Evolutionary conservation across 2,113 vertebrate species (phyloP).

Genomic region (Pangasianodon gigas): DNA sequence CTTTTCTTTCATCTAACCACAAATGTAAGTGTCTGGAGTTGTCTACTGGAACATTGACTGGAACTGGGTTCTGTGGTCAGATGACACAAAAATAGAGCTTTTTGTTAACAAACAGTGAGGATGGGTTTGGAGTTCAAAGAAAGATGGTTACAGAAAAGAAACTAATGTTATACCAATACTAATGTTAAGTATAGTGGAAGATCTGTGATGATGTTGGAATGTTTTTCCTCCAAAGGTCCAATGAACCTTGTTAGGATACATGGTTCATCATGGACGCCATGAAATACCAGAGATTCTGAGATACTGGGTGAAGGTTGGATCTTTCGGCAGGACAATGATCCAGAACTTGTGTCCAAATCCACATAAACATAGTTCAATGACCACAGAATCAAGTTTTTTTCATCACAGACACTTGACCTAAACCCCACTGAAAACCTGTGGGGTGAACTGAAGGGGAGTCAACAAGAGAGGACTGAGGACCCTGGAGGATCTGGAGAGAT

Average conservation of each 20-base stretch:
- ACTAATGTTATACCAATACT: not conserved
- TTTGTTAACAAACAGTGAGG: not conserved
- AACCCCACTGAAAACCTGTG: not conserved
- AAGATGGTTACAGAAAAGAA: not conserved
- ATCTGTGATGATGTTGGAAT: not conserved
- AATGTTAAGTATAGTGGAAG: not conserved
- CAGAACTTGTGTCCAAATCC: not conserved
- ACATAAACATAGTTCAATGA: not conserved
- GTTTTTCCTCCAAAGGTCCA: not conserved
- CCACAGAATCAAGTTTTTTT: not conserved
- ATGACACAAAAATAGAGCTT: not conserved
- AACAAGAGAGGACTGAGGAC: not conserved
- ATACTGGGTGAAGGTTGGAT: not conserved
- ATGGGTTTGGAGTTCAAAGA: not conserved
- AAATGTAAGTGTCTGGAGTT: not conserved
- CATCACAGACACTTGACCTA: not conserved
- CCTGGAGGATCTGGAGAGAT: not conserved
- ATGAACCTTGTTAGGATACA: not conserved
- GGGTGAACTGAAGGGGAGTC: not conserved
- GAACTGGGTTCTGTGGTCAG: not conserved
- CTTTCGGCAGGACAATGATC: not conserved
- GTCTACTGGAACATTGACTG: not conserved
- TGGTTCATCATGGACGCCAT: not conserved
- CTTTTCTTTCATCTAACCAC: not conserved
- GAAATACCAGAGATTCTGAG: not conserved